Evolutionary conservation across 2,888 invertebrate genomes (phyloP).

Genomic region (Tanytarsus gracilentus): DNA sequence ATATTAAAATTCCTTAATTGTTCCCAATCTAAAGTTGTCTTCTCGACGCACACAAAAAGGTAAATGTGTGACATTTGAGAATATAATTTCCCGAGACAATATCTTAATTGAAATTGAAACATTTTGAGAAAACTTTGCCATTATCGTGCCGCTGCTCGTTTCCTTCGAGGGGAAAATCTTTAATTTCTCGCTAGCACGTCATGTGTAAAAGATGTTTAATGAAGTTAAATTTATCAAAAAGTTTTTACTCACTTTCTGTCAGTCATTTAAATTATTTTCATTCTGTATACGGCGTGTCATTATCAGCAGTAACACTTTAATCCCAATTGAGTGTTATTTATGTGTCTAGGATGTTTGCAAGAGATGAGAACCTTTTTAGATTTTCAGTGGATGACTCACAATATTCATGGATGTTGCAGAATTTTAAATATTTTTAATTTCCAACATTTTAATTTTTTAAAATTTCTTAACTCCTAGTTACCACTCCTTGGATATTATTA

Average conservation of each 20-base stretch:
- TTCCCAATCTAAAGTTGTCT: background rate
- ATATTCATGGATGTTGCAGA: no score
- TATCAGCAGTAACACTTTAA: no score
- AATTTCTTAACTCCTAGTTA: no score
- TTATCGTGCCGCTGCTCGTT: no score
- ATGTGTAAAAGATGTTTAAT: background rate
- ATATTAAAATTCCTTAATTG: slow-evolving; percentile 19
- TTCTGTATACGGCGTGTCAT: no score
- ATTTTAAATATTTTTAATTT: no score
- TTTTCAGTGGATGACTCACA: no score
- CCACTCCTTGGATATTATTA: no score
- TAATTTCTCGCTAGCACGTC: background rate
- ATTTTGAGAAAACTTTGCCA: no score
- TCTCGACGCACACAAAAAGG: background rate
- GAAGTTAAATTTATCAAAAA: background rate
- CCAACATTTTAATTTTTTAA: no score
- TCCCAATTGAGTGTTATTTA: background rate
- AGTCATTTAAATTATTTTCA: no score
- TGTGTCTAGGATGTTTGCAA: background rate
- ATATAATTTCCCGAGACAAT: slow-evolving; percentile 16
- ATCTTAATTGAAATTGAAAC: slow-evolving; percentile 25
- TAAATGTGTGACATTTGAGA: slow-evolving; percentile 4
- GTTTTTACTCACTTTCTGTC: background rate
- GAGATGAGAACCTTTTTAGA: no score
- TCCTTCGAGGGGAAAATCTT: background rate